phyloP scores from a whole-genome alignment of 2,113 vertebrate species.

The Nycticebus coucang region DNA sequence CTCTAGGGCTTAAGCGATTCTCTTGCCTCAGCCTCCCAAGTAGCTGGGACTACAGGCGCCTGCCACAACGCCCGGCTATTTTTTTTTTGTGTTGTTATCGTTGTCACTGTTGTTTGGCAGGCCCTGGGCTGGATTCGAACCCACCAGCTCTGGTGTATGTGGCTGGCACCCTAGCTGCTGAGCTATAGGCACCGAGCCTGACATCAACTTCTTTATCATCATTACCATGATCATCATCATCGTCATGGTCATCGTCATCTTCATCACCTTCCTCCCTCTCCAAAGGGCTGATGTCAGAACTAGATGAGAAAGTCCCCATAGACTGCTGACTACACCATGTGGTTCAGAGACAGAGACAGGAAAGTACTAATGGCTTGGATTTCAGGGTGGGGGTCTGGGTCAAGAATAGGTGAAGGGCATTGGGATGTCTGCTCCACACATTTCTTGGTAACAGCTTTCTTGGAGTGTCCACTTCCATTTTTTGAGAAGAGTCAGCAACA shows the following conservation, averaged over 20 bases:
- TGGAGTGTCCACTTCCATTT: not conserved
- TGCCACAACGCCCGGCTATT: too few relatives aligned
- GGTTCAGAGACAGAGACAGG: not conserved
- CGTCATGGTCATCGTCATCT: rapidly evolving
- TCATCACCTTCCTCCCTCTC: not conserved
- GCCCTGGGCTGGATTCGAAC: too few relatives aligned
- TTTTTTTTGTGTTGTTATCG: too few relatives aligned
- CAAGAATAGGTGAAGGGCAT: not conserved
- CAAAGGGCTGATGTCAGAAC: not conserved
- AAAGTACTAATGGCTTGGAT: not conserved
- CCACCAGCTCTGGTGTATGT: too few relatives aligned
- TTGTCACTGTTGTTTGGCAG: too few relatives aligned
- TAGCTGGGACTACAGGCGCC: too few relatives aligned
- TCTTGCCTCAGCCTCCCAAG: too few relatives aligned
- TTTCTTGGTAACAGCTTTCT: not conserved
- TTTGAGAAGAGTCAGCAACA: not conserved
- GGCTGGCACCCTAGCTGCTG: too few relatives aligned
- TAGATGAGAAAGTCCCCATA: not conserved
- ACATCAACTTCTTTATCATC: not conserved
- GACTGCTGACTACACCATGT: rapidly evolving
- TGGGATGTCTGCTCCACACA: not conserved
- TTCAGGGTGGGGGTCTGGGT: not conserved
- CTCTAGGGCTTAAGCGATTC: too few relatives aligned
- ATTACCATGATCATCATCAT: rapidly evolving
- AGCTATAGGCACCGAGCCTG: too few relatives aligned